Evolutionary conservation across 1,140 invertebrate species (phyloP).

Genomic region (Helicoverpa armigera): DNA sequence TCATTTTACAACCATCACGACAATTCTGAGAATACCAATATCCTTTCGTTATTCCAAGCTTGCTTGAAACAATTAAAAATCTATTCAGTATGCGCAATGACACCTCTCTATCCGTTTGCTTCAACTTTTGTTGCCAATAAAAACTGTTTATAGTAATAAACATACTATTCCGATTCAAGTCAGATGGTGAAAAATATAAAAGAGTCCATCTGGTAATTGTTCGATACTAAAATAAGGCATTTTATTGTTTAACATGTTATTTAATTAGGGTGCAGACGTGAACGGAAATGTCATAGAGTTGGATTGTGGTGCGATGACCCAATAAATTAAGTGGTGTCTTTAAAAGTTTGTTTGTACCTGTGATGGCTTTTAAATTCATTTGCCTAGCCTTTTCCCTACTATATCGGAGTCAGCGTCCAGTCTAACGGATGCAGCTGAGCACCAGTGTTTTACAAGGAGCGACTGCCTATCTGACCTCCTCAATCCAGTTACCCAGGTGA

Average conservation of each 20-base stretch:
- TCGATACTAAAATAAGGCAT: conserved; percentile 65
- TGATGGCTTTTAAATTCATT: not conserved
- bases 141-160: conserved; percentile 72
- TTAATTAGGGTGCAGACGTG: conserved; percentile 72
- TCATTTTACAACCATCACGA: conserved; percentile 62
- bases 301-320: conserved; percentile 56
- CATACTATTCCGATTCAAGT: conserved; percentile 71
- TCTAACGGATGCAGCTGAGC: no score
- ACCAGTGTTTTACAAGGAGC: no score
- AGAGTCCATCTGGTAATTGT: conserved; percentile 67
- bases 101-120: conserved; percentile 64
- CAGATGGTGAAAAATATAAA: conserved; percentile 66
- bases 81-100: conserved; percentile 73
- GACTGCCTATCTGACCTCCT: no score
- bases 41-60: conserved; percentile 71
- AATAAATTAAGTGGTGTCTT: conserved; percentile 36
- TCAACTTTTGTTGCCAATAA: conserved; percentile 80
- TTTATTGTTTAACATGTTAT: conserved; percentile 72
- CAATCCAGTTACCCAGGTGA: no score
- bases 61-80: conserved; percentile 78
- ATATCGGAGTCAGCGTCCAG: no score
- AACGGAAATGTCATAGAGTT: conserved; percentile 48
- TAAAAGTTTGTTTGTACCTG: not conserved
- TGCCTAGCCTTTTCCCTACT: no score
- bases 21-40: conserved; percentile 72